phyloP scores from a whole-genome alignment of 2,113 vertebrate species.

The Meleagris gallopavo region DNA sequence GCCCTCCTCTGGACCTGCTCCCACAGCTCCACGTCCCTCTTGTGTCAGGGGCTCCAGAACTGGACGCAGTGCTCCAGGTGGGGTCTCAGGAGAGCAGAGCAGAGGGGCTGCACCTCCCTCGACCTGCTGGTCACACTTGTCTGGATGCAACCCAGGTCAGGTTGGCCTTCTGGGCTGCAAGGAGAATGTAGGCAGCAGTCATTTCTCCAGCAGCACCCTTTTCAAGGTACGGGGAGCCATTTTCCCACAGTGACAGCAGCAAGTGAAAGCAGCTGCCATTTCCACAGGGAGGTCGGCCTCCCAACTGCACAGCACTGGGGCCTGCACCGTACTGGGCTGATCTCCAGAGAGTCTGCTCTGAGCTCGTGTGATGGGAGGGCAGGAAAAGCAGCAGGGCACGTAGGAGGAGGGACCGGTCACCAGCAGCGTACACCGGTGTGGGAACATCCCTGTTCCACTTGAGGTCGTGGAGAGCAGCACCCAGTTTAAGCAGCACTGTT shows the following conservation, averaged over 20 bases:
- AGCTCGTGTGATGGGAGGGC: accelerated
- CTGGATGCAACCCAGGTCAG: no score
- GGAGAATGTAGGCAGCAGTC: no score
- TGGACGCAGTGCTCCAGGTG: no score
- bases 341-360: neutral
- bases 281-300: accelerated
- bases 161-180: no score
- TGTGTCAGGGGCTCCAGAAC: no score
- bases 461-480: accelerated
- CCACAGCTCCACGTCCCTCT: no score
- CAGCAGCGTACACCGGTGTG: accelerated
- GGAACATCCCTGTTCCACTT: accelerated
- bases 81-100: no score
- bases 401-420: accelerated
- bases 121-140: no score
- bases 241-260: neutral
- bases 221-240: neutral
- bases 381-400: neutral
- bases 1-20: no score
- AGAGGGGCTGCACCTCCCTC: no score
- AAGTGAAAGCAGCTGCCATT: neutral
- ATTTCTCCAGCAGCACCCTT: neutral
- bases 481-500: neutral
- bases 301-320: no score
- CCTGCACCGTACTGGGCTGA: accelerated